Base-by-base conservation (phyloP, 2,888 invertebrate species). In the Pinctada fucata region DNA sequence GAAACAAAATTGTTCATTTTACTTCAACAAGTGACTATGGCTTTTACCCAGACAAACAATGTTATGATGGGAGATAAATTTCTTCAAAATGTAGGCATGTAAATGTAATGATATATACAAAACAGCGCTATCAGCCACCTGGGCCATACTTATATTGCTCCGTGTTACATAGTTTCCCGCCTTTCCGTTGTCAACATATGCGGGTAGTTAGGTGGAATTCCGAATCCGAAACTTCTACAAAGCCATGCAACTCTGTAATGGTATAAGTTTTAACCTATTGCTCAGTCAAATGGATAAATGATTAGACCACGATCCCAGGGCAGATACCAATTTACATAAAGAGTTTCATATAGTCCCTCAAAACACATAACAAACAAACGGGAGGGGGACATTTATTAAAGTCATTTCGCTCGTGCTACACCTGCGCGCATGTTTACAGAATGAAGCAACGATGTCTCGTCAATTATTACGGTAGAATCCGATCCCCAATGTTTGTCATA, bases 251-350 rank as follows among this genome's bases (percentile, higher is more conserved):
- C 58, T 13, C 13, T 6, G 58, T 58, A 58, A 58, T 58, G 58
- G 13, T 13, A 58, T 13, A 58, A 6, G 58, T 13, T 58, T 58
- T 58, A 58, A 58, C 58, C 58, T 58, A 58, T 58, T 58, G 58
- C 58, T 58, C 58, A 58, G 8, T 58, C 58, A 58, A 13, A 58
- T 10, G 58, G 13, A 58, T 58, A 58, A 58, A 58, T 58, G 58
- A 58, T 6, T 13, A 13, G 6, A 6, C 8, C 58, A 58, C 58
- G 58, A 58, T 58, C 58, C 13, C 8, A 58, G 58, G 58, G 58
- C 58, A 58, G 58, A 58, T 58, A 58, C 58, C 58, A 58, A 58
- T 58, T 58, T 58, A 58, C 58, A 58, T 58, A 6, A 58, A 58
- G 58, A 58, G 58, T 10, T 58, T 6, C 8, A 13, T 6, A 58